A percentile compares a stretch with the other conserved stretches of the same genome.
Evolutionary conservation across 2,888 invertebrate genomes (phyloP).

Genomic region (Drosophila dives): DNA sequence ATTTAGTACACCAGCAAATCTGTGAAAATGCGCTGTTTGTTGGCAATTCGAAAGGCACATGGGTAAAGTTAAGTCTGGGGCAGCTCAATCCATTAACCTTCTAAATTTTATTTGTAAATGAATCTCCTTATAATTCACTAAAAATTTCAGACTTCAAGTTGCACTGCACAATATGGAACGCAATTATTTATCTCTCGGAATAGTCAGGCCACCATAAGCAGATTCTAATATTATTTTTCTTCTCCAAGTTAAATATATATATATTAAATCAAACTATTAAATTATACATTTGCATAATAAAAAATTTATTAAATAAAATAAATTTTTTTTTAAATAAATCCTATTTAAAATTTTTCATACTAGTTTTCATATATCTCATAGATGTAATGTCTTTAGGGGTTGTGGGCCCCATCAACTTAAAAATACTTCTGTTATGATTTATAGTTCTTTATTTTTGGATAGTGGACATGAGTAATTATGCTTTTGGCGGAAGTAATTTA

Average conservation of each 20-base stretch:
- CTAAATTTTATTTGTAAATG: background rate
- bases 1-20: background rate
- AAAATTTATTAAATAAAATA: background rate
- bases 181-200: background rate
- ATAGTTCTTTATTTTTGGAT: constrained; percentile 72
- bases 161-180: no score
- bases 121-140: background rate
- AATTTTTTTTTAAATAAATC: background rate
- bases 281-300: background rate
- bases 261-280: background rate
- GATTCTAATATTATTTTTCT: background rate
- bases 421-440: constrained; percentile 76
- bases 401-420: constrained; percentile 21
- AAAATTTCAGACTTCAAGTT: background rate
- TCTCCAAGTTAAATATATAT: background rate
- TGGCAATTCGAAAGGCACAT: no score
- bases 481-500: background rate
- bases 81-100: background rate
- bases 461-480: background rate
- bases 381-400: background rate
- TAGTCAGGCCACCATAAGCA: background rate
- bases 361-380: background rate
- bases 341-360: background rate
- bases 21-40: no score
- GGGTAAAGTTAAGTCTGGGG: background rate